phyloP scores from a whole-genome alignment of 2,888 invertebrate genomes.

The Leptopilina drosophilae region DNA sequence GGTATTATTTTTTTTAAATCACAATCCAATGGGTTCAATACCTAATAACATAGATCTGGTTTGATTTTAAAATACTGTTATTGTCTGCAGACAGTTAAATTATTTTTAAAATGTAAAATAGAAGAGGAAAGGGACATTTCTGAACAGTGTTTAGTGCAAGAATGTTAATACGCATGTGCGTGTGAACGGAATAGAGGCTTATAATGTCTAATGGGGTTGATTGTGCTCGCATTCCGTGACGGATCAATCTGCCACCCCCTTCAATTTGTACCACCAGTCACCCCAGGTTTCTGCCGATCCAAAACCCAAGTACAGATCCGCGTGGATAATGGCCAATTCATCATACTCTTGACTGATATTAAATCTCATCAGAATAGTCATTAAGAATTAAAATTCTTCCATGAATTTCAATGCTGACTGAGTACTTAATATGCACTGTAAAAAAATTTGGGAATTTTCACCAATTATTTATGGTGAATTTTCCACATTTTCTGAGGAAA shows the following conservation, averaged over 20 bases:
- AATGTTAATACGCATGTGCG: slow-evolving; percentile 57
- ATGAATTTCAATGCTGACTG: not conserved
- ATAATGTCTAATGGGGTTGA: slow-evolving; percentile 77
- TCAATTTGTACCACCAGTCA: slow-evolving; percentile 58
- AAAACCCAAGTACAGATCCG: slow-evolving; percentile 68
- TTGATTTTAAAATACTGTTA: too few species aligned
- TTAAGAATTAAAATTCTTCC: slow-evolving; percentile 1
- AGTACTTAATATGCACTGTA: not conserved
- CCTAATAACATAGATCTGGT: too few species aligned
- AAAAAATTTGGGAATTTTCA: too few species aligned
- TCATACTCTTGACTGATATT: slow-evolving; percentile 65
- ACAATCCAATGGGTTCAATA: too few species aligned
- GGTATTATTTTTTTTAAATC: too few species aligned
- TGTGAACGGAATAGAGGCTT: slow-evolving; percentile 69
- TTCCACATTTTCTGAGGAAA: too few species aligned
- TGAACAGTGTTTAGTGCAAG: slow-evolving; percentile 58
- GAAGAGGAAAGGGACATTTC: slow-evolving; percentile 69
- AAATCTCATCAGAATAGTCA: slow-evolving; percentile 51
- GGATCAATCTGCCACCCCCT: slow-evolving; percentile 76
- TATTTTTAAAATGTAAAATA: slow-evolving; percentile 26
- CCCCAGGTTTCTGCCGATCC: slow-evolving; percentile 64
- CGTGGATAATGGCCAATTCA: slow-evolving; percentile 72
- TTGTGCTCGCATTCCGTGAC: slow-evolving; percentile 76
- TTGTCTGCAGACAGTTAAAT: too few species aligned
- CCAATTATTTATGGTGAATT: too few species aligned